Evolutionary conservation across 2,113 vertebrate genomes (phyloP).

Genomic region (Phasianus colchicus): DNA sequence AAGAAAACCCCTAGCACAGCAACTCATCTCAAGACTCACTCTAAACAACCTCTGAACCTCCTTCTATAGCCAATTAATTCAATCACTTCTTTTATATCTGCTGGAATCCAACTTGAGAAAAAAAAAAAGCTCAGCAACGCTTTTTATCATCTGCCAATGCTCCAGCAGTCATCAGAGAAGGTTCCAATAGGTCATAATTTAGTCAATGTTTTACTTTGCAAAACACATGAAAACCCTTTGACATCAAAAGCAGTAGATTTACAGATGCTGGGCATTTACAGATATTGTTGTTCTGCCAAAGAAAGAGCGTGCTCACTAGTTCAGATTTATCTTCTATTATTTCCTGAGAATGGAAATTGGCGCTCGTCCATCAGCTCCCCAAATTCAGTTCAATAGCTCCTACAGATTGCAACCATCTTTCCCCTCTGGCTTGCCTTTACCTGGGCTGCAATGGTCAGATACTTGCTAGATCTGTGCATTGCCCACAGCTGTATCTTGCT

Average conservation of each 20-base stretch:
- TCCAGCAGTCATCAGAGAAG: slow-evolving; percentile 47
- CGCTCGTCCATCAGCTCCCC: background rate
- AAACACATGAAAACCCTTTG: slow-evolving; percentile 61
- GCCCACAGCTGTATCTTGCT: background rate
- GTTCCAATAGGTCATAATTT: slow-evolving; percentile 63
- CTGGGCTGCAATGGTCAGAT: background rate
- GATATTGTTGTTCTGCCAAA: slow-evolving; percentile 54
- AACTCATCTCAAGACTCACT: background rate
- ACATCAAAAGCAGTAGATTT: slow-evolving; percentile 68
- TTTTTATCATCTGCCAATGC: slow-evolving; percentile 54
- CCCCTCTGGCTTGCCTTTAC: background rate
- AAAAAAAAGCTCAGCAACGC: slow-evolving; percentile 20
- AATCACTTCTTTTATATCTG: slow-evolving; percentile 48
- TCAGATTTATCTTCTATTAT: slow-evolving; percentile 40
- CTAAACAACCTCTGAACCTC: slow-evolving; percentile 20
- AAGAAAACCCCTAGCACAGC: background rate
- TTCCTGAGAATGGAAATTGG: background rate
- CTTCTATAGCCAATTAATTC: slow-evolving; percentile 38
- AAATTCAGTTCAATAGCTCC: background rate
- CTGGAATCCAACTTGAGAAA: slow-evolving; percentile 26
- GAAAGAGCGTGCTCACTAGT: background rate
- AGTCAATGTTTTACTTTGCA: slow-evolving; percentile 60
- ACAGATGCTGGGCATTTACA: slow-evolving; percentile 67
- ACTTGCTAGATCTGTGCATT: background rate
- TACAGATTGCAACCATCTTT: slow-evolving; percentile 1